Conservation (phyloP, 92 coral and sea anemone genomes). For the Isaurus tuberculatus region DNA sequence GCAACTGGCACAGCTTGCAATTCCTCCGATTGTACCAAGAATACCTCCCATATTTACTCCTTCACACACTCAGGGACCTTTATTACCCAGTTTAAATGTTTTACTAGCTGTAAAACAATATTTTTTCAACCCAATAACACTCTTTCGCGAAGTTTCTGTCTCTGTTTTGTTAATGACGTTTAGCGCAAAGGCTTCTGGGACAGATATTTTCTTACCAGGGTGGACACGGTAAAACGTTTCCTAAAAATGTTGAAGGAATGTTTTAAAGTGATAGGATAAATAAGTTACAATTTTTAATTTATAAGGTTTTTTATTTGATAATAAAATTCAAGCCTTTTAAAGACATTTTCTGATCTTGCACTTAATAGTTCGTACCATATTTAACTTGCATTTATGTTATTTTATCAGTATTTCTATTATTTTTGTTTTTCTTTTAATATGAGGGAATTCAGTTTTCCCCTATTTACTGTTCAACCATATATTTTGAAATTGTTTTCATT, state of each 20-base stretch:
- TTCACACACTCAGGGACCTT: not conserved
- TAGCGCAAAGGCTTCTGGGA: constrained; percentile 40
- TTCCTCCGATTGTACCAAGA: constrained; percentile 88
- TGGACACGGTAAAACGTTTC: not conserved
- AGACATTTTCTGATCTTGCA: too few relatives aligned
- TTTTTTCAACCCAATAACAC: not conserved
- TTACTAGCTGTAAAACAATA: not conserved
- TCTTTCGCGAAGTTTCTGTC: constrained; percentile 11
- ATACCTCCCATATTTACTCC: constrained; percentile 77
- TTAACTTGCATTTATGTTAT: too few relatives aligned
- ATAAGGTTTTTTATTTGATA: not conserved
- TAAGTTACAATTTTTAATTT: not conserved
- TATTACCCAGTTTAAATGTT: not conserved
- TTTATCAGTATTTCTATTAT: not conserved
- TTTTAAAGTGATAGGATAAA: not conserved
- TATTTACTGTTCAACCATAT: too few relatives aligned
- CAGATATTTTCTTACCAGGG: not conserved
- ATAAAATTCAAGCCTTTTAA: not conserved
- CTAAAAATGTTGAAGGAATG: not conserved
- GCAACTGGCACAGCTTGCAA: constrained; percentile 90
- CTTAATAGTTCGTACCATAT: too few relatives aligned
- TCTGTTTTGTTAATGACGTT: constrained; percentile 42
- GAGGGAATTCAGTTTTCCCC: too few relatives aligned
- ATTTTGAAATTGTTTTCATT: too few relatives aligned
- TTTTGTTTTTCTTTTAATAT: too few relatives aligned